These are phyloP conservation scores for Eupithecia insigniata DNA, from an alignment of 2,888 invertebrate species.

Conservation along the genomic window DNA sequence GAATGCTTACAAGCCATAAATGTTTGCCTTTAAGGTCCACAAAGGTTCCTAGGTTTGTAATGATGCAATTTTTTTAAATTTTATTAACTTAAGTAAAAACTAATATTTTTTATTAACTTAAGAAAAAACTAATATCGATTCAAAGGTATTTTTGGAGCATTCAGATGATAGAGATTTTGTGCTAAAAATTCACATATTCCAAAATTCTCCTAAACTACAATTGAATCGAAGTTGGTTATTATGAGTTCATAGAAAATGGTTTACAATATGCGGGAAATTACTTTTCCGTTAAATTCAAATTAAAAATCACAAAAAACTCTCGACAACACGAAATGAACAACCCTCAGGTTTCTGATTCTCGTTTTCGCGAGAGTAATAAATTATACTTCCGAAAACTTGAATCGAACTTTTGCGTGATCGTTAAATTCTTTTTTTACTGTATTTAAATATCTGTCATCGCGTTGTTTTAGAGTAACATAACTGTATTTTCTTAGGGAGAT, in stretches of 20 bases:
- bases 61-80: no score
- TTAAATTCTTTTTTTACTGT: background rate
- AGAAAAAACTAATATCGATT: background rate
- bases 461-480: background rate
- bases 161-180: no score
- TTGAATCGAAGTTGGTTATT: no score
- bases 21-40: background rate
- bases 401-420: background rate
- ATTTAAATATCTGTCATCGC: background rate
- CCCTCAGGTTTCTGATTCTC: background rate
- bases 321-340: background rate
- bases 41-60: no score
- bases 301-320: background rate
- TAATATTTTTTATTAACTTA: no score
- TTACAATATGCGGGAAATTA: no score
- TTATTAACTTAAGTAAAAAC: no score
- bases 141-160: background rate
- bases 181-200: no score
- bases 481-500: constrained; percentile 75
- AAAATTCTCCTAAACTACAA: no score
- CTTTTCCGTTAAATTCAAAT: no score
- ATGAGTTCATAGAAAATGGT: no score
- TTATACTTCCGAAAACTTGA: background rate
- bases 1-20: background rate
- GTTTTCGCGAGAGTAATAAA: background rate